Evolutionary conservation across 2,797 vertebrate species (phyloP).

Genomic region (Diplodus sargus): DNA sequence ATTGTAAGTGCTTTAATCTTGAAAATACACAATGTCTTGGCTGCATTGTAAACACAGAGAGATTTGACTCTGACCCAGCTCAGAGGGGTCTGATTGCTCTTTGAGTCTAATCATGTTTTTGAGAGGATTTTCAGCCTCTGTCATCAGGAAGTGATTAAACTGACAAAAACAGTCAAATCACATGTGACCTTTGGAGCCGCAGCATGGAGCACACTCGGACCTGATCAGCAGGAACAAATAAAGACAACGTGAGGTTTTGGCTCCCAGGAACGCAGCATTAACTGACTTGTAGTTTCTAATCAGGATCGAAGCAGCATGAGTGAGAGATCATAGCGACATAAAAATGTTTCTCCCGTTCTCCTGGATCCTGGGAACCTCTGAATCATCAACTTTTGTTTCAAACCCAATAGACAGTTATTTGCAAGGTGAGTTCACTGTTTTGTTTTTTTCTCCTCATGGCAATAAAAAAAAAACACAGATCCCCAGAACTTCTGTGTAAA

Average conservation of each 20-base stretch:
- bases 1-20: constrained; percentile 6
- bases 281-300: background rate
- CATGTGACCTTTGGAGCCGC: constrained; percentile 73
- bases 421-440: constrained; percentile 71
- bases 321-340: constrained; percentile 17
- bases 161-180: constrained; percentile 34
- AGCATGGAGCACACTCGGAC: constrained; percentile 1
- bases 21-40: constrained; percentile 5
- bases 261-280: constrained; percentile 10
- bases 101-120: constrained; percentile 27
- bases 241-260: constrained; percentile 4
- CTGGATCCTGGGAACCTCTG: constrained; percentile 62
- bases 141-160: constrained; percentile 57
- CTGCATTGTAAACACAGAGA: background rate
- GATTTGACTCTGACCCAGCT: background rate
- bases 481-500: background rate
- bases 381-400: constrained; percentile 46
- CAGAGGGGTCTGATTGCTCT: constrained; percentile 27
- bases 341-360: constrained; percentile 66
- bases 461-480: background rate
- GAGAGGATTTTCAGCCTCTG: constrained; percentile 41
- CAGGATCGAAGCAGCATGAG: constrained; percentile 19
- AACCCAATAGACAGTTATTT: constrained; percentile 72
- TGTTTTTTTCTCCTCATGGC: background rate
- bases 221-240: constrained; percentile 30